Percentiles rank a stretch among this genome's conserved stretches.
phyloP scores from a whole-genome alignment of 1,140 invertebrate genomes.

The Zophobas morio region DNA sequence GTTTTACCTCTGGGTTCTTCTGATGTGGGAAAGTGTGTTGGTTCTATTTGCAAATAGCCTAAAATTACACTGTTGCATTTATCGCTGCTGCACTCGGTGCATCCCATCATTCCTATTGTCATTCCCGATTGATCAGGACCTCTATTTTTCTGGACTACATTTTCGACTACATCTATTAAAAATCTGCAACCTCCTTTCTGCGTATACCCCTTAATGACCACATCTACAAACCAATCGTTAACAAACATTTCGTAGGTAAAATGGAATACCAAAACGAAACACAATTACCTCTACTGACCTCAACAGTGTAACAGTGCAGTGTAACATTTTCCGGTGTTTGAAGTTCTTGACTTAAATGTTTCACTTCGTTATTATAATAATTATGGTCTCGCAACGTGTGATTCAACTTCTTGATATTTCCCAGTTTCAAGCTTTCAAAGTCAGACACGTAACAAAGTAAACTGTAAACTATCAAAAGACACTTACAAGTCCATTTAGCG shows the following conservation, averaged over 20 bases:
- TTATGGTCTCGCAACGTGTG: neutral
- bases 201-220: constrained; percentile 1
- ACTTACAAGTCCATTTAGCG: neutral
- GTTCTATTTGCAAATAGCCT: neutral
- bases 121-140: neutral
- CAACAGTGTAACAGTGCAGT: constrained; percentile 2
- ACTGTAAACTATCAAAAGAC: neutral
- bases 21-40: neutral
- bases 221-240: neutral
- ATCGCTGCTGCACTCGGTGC: neutral
- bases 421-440: neutral
- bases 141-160: neutral
- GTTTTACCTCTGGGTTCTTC: neutral
- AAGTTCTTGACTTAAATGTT: neutral
- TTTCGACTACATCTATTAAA: constrained; percentile 2
- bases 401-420: neutral
- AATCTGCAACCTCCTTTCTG: neutral
- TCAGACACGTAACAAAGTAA: neutral
- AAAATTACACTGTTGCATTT: neutral
- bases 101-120: neutral
- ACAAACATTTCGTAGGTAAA: neutral
- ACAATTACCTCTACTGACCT: constrained; percentile 4
- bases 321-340: neutral
- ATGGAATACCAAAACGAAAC: neutral
- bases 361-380: neutral